phyloP scores from a whole-genome alignment of 2,888 invertebrate species.

The Tachina fera region DNA sequence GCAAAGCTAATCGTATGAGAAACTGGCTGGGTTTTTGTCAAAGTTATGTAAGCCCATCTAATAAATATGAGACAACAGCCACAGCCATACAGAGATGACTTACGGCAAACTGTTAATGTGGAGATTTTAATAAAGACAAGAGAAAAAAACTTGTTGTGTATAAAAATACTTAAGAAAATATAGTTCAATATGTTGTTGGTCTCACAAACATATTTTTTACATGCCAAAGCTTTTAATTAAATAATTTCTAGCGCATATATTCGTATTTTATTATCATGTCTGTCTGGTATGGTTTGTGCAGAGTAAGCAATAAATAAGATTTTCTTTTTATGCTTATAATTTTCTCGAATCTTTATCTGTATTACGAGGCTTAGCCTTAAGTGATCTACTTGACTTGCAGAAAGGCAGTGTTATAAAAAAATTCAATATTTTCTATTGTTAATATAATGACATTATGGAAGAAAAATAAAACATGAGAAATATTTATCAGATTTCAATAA shows the following conservation, averaged over 20 bases:
- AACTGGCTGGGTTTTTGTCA: background rate
- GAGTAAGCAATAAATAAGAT: conserved; percentile 56
- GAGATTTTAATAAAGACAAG: background rate
- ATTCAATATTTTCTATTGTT: conserved; percentile 26
- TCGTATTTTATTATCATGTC: background rate
- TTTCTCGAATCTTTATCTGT: background rate
- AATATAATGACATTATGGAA: conserved; percentile 2
- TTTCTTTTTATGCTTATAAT: conserved; percentile 24
- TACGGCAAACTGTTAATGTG: conserved; percentile 10
- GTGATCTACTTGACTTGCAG: background rate
- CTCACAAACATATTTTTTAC: background rate
- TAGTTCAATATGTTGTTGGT: background rate
- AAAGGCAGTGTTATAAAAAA: background rate
- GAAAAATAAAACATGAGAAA: conserved; percentile 19
- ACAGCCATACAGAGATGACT: conserved; percentile 22
- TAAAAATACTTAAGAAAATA: background rate
- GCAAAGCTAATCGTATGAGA: background rate
- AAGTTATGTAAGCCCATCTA: conserved; percentile 33
- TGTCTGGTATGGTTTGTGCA: conserved; percentile 8
- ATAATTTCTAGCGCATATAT: background rate
- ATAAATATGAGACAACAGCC: conserved; percentile 34
- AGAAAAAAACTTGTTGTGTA: background rate
- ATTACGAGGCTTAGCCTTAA: background rate
- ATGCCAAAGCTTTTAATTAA: conserved; percentile 11
- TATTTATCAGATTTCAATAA: conserved; percentile 62